Evolutionary conservation across 2,888 invertebrate genomes (phyloP), one percentile per base, ranked within the genome.

Genomic region (Melipona bicolor): DNA sequence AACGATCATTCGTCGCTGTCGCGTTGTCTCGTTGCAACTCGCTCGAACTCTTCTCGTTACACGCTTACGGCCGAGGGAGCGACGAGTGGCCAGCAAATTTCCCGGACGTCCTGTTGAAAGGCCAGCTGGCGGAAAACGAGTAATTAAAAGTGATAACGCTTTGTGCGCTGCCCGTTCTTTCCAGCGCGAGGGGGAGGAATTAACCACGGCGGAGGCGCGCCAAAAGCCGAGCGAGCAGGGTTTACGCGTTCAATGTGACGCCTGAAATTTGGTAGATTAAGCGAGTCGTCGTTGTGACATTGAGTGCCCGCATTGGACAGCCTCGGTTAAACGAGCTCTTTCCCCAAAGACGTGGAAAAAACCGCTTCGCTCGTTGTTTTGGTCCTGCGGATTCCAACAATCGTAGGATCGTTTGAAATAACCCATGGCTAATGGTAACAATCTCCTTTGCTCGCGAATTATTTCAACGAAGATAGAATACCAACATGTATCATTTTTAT

Each of bases 131-230:
- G 62, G 54, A 27, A 70, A 84, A 74, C 74, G 84, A 74, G 73
- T 77, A 75, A 84, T 84, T 77, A 84, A 84, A 84, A 84, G 78
- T 62, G 83, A 78, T 84, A 78, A 83, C 74, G 78, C 65, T 83
- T 83, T 83, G 84, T 74, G 59, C 64, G 3, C n/a, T 36, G n/a
- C 27, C 43, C 49, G 67, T 50, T 50, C 65, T 74, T 83, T 74
- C 77, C 77, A 64, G 56, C n/a, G n/a, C 32, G 67, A 54, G n/a
- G 65, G 70, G 32, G 32, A 59, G 43, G 62, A 81, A 83, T 83
- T 83, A 77, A 77, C 77, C 54, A 52, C 54, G 17, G 54, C 36
- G 54, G 70, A 54, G 32, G 68, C 24, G 77, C 27, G 62, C 19
- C 27, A 27, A 68, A 71, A 72, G 79, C 59, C 56, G 71, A 78